A percentile compares a stretch with the other conserved stretches of the same genome.
Evolutionary conservation across 92 coral and sea anemone species (phyloP).

Genomic region (Palythoa heliodiscus): DNA sequence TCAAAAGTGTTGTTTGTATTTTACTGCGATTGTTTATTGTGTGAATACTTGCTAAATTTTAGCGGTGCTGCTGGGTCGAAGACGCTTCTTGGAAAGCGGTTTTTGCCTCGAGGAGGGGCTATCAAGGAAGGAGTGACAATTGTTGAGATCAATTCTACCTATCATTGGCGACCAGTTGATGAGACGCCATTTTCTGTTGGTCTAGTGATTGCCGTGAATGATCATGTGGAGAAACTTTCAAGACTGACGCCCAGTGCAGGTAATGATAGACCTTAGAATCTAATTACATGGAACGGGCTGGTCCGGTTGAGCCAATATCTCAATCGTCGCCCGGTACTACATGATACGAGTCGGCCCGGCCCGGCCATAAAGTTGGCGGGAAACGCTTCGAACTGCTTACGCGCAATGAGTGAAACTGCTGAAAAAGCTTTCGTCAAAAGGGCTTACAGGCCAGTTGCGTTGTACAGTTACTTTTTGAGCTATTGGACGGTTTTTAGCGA

Average conservation of each 20-base stretch:
- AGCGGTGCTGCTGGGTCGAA: slow-evolving; percentile 50
- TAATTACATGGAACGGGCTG: too few relatives aligned
- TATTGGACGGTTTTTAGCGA: too few relatives aligned
- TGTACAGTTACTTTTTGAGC: too few relatives aligned
- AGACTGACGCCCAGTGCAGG: slow-evolving; percentile 15
- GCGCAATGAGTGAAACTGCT: too few relatives aligned
- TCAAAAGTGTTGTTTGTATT: neutral
- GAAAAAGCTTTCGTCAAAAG: too few relatives aligned
- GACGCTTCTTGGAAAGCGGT: slow-evolving; percentile 60
- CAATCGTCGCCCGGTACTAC: too few relatives aligned
- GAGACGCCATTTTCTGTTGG: slow-evolving; percentile 54
- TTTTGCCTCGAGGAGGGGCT: slow-evolving; percentile 54
- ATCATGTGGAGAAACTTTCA: slow-evolving; percentile 20
- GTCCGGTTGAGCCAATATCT: too few relatives aligned
- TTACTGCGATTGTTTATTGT: neutral
- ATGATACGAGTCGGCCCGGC: too few relatives aligned
- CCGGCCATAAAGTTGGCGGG: too few relatives aligned
- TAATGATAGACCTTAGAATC: neutral
- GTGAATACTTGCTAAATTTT: neutral
- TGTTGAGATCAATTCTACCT: slow-evolving; percentile 43
- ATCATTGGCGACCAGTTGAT: slow-evolving; percentile 52
- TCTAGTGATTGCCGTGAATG: slow-evolving; percentile 52
- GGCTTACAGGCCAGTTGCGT: too few relatives aligned
- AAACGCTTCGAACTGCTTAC: too few relatives aligned
- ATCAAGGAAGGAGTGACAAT: slow-evolving; percentile 52